These are phyloP conservation scores for Andrena marginata DNA, from an alignment of 2,888 invertebrate species.

Conservation along the genomic window DNA sequence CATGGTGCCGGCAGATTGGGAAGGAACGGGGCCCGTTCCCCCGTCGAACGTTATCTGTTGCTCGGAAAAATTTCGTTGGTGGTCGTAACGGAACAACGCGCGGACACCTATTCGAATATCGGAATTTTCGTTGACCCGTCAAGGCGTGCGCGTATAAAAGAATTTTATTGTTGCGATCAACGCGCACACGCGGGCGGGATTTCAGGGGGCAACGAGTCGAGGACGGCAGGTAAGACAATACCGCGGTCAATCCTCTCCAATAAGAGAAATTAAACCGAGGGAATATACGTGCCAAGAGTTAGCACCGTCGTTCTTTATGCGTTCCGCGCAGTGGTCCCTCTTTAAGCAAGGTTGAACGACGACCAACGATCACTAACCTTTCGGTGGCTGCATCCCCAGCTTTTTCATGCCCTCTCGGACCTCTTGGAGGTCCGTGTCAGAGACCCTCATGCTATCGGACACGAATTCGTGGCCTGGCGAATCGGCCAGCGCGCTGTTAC, in stretches of 20 bases:
- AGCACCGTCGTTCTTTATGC: neutral
- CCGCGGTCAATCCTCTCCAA: neutral
- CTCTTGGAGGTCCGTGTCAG: constrained; percentile 89
- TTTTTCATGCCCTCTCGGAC: constrained; percentile 92
- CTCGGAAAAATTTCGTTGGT: constrained; percentile 64
- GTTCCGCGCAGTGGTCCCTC: constrained; percentile 58
- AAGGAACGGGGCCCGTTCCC: constrained; percentile 23
- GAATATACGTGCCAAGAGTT: constrained; percentile 20
- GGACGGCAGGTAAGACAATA: neutral
- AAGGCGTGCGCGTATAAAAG: constrained; percentile 22
- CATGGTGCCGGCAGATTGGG: constrained; percentile 35
- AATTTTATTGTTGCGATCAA: constrained; percentile 16
- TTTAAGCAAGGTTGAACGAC: constrained; percentile 62
- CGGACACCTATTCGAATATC: constrained; percentile 36
- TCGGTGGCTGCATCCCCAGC: constrained; percentile 88
- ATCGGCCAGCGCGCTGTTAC: constrained; percentile 67
- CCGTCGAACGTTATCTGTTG: constrained; percentile 35
- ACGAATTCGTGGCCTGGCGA: constrained; percentile 90
- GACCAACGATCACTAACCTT: constrained; percentile 86
- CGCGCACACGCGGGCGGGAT: constrained; percentile 13
- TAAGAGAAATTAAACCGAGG: neutral
- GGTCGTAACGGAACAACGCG: constrained; percentile 64
- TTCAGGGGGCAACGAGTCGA: constrained; percentile 8
- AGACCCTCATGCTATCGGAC: constrained; percentile 90
- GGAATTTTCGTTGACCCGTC: constrained; percentile 9